phyloP scores from a whole-genome alignment of 2,888 invertebrate species.

The Nipponacmea schrenckii region DNA sequence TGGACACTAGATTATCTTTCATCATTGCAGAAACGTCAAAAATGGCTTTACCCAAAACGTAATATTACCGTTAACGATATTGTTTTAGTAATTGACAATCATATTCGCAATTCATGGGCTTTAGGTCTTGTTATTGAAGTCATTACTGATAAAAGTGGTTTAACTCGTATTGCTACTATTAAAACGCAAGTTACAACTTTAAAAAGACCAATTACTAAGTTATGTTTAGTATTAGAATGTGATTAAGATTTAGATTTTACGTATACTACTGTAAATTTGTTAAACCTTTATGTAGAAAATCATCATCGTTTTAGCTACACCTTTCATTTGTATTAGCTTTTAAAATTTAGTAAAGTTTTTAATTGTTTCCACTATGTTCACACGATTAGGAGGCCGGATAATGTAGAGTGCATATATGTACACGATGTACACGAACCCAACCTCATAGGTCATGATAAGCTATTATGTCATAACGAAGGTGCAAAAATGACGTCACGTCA shows the following conservation, averaged over 20 bases:
- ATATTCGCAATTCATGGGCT: background rate
- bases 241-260: background rate
- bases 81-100: constrained; percentile 8
- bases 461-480: too few relatives aligned
- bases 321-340: too few relatives aligned
- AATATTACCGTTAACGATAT: background rate
- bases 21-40: constrained; percentile 23
- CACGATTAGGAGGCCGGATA: too few relatives aligned
- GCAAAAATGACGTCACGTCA: too few relatives aligned
- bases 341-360: too few relatives aligned
- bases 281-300: background rate
- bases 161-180: constrained; percentile 15
- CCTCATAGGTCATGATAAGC: too few relatives aligned
- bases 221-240: constrained; percentile 18
- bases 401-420: too few relatives aligned
- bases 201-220: constrained; percentile 16
- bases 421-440: too few relatives aligned
- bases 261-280: too few relatives aligned
- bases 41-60: constrained; percentile 20
- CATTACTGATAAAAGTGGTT: constrained; percentile 8
- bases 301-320: too few relatives aligned
- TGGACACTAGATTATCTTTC: constrained; percentile 19
- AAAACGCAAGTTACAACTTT: constrained; percentile 11
- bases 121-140: constrained; percentile 11
- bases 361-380: too few relatives aligned